Conservation (phyloP, 2,797 vertebrate genomes). For the Pampus argenteus region DNA sequence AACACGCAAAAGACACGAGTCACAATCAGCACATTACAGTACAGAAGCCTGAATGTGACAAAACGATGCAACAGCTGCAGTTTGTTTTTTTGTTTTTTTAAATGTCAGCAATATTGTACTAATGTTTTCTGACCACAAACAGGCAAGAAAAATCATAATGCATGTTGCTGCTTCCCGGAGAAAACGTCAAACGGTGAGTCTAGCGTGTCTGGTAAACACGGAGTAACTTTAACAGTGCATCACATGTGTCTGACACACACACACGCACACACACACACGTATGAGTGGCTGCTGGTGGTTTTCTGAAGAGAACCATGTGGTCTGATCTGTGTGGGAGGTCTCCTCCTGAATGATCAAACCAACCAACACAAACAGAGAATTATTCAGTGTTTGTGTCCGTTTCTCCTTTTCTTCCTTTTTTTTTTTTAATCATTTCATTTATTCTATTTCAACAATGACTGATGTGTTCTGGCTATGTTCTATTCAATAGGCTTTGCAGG, state of each 20-base stretch:
- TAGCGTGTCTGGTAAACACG: conserved; percentile 48
- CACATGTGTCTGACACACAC: conserved; percentile 18
- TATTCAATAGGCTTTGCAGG: conserved; percentile 24
- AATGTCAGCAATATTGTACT: conserved; percentile 6
- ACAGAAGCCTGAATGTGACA: neutral
- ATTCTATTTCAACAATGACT: neutral
- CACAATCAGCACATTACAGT: neutral
- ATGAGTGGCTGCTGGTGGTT: conserved; percentile 47
- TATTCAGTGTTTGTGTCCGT: conserved; percentile 6
- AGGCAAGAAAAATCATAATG: neutral
- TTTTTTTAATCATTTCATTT: neutral
- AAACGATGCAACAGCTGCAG: conserved; percentile 6
- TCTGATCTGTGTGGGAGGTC: conserved; percentile 71
- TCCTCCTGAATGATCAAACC: conserved; percentile 45
- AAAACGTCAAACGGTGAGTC: conserved; percentile 18
- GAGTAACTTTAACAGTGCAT: conserved; percentile 23
- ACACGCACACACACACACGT: conserved; percentile 4
- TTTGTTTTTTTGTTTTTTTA: no score
- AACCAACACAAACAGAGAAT: conserved; percentile 37
- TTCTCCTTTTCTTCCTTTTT: neutral
- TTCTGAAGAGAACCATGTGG: conserved; percentile 48
- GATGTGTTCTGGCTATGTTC: conserved; percentile 7
- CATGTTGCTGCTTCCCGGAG: conserved; percentile 9
- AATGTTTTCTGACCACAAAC: conserved; percentile 22
- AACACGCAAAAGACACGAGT: conserved; percentile 19